Percentiles rank a stretch among this genome's conserved stretches.
phyloP scores from a whole-genome alignment of 92 coral and sea anemone species.

The Zoanthus sociatus region DNA sequence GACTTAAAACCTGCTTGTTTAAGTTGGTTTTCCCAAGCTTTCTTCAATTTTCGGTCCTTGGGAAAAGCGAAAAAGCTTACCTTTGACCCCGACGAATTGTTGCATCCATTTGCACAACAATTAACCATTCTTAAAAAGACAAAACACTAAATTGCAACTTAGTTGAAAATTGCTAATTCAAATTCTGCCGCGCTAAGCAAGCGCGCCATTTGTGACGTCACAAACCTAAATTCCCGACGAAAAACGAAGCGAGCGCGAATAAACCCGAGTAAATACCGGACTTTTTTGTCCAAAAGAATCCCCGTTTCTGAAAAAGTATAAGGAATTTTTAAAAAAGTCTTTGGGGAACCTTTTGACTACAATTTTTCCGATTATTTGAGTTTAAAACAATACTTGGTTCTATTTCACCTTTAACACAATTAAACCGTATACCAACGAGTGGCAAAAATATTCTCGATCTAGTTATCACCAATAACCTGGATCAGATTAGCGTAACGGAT shows the following conservation, averaged over 20 bases:
- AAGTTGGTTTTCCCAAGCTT: slow-evolving; percentile 2
- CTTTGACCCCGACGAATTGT: background rate
- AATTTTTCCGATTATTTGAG: background rate
- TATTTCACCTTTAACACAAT: background rate
- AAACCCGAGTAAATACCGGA: background rate
- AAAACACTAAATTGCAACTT: background rate
- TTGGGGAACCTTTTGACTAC: background rate
- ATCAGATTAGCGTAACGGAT: no score
- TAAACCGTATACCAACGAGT: no score
- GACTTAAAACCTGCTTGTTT: background rate
- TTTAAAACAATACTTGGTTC: background rate
- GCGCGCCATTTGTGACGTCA: slow-evolving; percentile 25
- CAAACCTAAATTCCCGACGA: background rate
- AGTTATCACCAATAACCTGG: no score
- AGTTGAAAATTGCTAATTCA: background rate
- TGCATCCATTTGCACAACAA: slow-evolving; percentile 17
- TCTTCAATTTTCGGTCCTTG: slow-evolving; percentile 1
- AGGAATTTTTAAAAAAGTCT: background rate
- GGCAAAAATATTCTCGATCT: background rate
- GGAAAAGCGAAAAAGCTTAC: slow-evolving; percentile 18
- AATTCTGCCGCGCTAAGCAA: slow-evolving; percentile 10
- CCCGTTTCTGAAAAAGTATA: slow-evolving; percentile 6
- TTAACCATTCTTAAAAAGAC: background rate
- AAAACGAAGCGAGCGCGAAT: slow-evolving; percentile 4
- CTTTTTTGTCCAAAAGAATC: background rate